Evolutionary conservation across 2,888 invertebrate species (phyloP), one percentile per base, ranked within the genome.

Genomic region (Alloscopus bannaensis): DNA sequence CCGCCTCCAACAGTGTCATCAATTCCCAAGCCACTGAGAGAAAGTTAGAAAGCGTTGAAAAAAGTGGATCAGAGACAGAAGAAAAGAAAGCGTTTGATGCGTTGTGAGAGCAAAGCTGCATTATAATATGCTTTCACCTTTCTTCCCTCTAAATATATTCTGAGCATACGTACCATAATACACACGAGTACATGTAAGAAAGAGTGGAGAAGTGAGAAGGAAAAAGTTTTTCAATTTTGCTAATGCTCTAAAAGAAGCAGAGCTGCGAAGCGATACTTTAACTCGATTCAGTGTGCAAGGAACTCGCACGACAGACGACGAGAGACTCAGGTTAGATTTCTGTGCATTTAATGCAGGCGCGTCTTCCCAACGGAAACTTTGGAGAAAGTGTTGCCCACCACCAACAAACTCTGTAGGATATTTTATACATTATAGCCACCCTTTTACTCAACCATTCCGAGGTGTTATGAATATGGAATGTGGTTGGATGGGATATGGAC

Each of bases 1-100:
- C 42, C 45, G 18, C 20, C 26, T 62, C 55, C 47, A 59, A 50
- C 52, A 55, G 55, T 72, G 72, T 72, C 72, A 72, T 72, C 72
- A 62, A 72, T 72, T 72, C 72, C 64, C 72, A 24, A 42, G 55
- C 42, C 64, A 72, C 72, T 22, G 42, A 36, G 40, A 59, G n/a
- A 70, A 70, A n/a, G 45, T 59, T 62, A 40, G 16, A 45, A 70
- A 40, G 55, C 65, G 62, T 64, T 64, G 45, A 45, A 31, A 59
- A 59, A 70, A 70, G 70, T 70, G 69, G 69, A 69, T 69, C 60
- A 62, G 59, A 50, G 24, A 26, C 6, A 36, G 36, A 36, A 18
- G 8, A 66, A 47, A 45, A 65, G 47, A 8, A 40, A 22, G 45
- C n/a, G 26, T 28, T 31, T 31, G 31, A 28, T 6, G 26, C 8